A percentile compares a stretch with the other conserved stretches of the same genome.
phyloP scores from a whole-genome alignment of 2,797 vertebrate species.

The Enteromius paludinosus region DNA sequence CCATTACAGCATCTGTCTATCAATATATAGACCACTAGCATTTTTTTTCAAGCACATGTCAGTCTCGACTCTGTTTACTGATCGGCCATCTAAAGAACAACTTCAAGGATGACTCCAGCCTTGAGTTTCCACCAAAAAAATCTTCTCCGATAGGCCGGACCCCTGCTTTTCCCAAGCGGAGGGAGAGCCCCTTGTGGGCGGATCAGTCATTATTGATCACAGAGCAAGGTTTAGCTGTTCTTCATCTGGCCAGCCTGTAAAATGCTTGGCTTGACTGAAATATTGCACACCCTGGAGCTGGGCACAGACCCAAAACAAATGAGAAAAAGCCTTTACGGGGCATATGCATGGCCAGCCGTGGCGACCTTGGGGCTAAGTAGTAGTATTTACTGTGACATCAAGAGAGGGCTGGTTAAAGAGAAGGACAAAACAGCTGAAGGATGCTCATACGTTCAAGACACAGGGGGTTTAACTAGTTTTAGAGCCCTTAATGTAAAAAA shows the following conservation, averaged over 20 bases:
- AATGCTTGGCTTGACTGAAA: constrained; percentile 69
- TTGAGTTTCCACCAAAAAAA: constrained; percentile 29
- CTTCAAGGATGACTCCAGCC: constrained; percentile 11
- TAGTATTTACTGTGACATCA: constrained; percentile 55
- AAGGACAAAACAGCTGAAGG: constrained; percentile 7
- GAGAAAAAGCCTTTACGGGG: constrained; percentile 63
- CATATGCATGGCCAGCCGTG: constrained; percentile 44
- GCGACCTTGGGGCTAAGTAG: constrained; percentile 59
- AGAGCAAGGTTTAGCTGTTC: constrained; percentile 43
- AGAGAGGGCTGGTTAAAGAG: constrained; percentile 21
- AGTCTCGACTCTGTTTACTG: neutral
- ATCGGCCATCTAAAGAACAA: neutral
- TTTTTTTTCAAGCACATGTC: neutral
- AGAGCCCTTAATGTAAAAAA: neutral
- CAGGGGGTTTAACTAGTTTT: neutral
- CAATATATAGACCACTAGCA: constrained; percentile 1
- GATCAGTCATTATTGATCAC: constrained; percentile 66
- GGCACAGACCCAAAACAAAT: constrained; percentile 68
- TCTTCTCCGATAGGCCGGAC: neutral
- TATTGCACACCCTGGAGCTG: constrained; percentile 65
- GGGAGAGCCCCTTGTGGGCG: constrained; percentile 48
- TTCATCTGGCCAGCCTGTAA: constrained; percentile 61
- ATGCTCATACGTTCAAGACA: neutral
- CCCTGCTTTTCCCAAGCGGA: neutral
- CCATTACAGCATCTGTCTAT: constrained; percentile 10